These are phyloP conservation scores for Ceratitis capitata DNA, from an alignment of 1,140 invertebrate genomes.

Conservation along the genomic window DNA sequence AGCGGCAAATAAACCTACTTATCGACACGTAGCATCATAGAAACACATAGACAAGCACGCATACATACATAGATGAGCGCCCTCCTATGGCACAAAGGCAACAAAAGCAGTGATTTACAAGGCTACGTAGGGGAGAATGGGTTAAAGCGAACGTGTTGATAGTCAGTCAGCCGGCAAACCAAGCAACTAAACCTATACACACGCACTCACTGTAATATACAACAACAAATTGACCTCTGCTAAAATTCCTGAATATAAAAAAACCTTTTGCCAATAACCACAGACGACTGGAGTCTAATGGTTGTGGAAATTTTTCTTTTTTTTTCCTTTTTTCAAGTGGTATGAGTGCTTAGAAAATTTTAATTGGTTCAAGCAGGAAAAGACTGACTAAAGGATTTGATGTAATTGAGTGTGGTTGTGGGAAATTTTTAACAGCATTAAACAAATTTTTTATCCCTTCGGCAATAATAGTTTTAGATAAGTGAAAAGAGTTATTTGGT, in stretches of 20 bases:
- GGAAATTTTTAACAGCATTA: too few species aligned
- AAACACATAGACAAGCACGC: background rate
- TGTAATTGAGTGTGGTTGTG: background rate
- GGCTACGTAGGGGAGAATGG: background rate
- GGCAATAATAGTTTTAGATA: too few species aligned
- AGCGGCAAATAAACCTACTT: slow-evolving; percentile 35
- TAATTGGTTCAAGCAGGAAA: slow-evolving; percentile 8
- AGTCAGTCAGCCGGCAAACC: background rate
- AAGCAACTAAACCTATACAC: background rate
- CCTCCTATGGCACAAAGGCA: background rate
- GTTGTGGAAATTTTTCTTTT: background rate
- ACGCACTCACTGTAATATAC: background rate
- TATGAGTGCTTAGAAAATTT: slow-evolving; percentile 23
- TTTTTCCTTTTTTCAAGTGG: too few species aligned
- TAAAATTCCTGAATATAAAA: background rate
- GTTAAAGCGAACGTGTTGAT: background rate
- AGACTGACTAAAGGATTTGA: background rate
- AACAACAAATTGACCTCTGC: slow-evolving; percentile 4
- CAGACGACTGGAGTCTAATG: background rate
- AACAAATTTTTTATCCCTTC: background rate
- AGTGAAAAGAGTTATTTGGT: too few species aligned
- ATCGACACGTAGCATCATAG: background rate
- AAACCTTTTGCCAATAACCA: background rate
- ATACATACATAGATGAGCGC: background rate
- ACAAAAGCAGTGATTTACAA: background rate